These are phyloP conservation scores for Lepetodrilus schrolli DNA, from an alignment of 2,888 invertebrate species.

Conservation along the genomic window DNA sequence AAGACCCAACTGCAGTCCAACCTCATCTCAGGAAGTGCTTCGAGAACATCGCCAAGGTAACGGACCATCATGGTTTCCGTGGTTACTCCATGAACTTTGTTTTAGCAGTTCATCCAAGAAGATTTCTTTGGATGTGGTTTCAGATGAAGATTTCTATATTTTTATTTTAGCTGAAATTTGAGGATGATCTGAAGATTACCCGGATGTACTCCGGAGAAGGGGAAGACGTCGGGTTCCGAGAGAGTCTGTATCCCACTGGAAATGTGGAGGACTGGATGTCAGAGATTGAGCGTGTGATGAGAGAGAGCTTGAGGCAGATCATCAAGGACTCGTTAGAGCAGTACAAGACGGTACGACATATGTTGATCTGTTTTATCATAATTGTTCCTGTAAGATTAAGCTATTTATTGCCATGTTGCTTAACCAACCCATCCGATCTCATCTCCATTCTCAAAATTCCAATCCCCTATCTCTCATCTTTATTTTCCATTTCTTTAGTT, in stretches of 20 bases:
- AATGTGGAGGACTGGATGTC: conserved; percentile 86
- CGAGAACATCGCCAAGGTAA: conserved; percentile 83
- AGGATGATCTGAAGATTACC: conserved; percentile 82
- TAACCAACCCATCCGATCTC: too few relatives aligned
- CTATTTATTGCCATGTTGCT: background rate
- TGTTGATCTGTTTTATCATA: background rate
- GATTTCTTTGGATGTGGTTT: too few relatives aligned
- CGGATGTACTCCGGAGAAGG: conserved; percentile 86
- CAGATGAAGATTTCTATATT: too few relatives aligned
- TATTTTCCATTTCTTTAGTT: too few relatives aligned
- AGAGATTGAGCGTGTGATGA: conserved; percentile 83
- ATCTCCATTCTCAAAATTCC: too few relatives aligned
- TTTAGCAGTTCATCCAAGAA: too few relatives aligned
- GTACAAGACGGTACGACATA: conserved; percentile 71
- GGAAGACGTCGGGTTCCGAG: conserved; percentile 82
- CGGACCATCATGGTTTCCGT: too few relatives aligned
- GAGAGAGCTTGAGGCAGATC: conserved; percentile 79
- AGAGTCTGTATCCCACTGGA: conserved; percentile 82
- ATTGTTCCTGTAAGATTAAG: background rate
- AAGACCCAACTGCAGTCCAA: conserved; percentile 76
- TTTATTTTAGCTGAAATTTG: conserved; percentile 79
- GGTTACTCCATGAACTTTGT: too few relatives aligned
- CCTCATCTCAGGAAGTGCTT: conserved; percentile 87
- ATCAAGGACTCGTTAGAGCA: conserved; percentile 77
- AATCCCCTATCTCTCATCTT: too few relatives aligned